These are phyloP conservation scores for Proterorhinus semilunaris DNA, from an alignment of 2,113 vertebrate genomes.

Conservation along the genomic window DNA sequence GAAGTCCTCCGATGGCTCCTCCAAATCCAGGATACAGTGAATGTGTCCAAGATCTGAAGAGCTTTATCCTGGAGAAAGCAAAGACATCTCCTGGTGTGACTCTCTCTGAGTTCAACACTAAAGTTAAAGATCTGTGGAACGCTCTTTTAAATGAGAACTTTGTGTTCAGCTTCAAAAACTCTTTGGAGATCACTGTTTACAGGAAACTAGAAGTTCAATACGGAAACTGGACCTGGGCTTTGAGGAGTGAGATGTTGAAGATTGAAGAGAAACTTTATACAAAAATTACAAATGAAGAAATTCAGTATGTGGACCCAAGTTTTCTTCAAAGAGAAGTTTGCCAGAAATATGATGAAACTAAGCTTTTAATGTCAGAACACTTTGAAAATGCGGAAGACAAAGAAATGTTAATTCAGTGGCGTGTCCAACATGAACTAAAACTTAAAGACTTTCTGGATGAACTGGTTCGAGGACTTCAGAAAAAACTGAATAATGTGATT, in stretches of 20 bases:
- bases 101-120: constrained; percentile 36
- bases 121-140: constrained; percentile 24
- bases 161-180: constrained; percentile 56
- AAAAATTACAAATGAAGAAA: constrained; percentile 21
- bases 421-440: constrained; percentile 28
- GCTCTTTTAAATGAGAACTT: constrained; percentile 38
- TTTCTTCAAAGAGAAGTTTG: background rate
- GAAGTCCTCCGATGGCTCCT: constrained; percentile 60
- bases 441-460: constrained; percentile 31
- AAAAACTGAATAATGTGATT: constrained; percentile 21
- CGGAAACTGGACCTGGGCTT: constrained; percentile 41
- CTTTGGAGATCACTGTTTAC: constrained; percentile 36
- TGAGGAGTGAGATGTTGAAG: constrained; percentile 31
- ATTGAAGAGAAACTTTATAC: constrained; percentile 31
- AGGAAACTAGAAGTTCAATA: constrained; percentile 42
- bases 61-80: constrained; percentile 39
- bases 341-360: constrained; percentile 1
- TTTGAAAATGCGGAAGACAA: constrained; percentile 32
- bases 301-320: background rate
- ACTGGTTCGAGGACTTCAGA: constrained; percentile 2
- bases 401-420: constrained; percentile 48
- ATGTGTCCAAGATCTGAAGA: constrained; percentile 47
- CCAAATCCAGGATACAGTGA: constrained; percentile 55
- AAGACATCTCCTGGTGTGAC: background rate
- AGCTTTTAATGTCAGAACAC: background rate